Conservation (phyloP, 1,140 invertebrate species). For the Drosophila bocqueti region DNA sequence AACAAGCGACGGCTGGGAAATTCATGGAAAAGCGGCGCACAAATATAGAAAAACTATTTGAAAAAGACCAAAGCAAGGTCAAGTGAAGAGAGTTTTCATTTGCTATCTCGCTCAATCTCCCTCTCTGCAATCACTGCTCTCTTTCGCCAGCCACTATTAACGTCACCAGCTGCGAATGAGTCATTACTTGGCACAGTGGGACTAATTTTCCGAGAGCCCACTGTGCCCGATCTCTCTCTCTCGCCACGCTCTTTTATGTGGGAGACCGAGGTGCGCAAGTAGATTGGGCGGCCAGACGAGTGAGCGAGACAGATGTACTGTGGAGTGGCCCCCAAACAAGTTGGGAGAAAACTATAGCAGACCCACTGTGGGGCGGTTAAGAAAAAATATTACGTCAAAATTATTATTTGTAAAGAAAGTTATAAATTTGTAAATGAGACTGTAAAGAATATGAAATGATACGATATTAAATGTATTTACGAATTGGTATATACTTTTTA, state of each 20-base stretch:
- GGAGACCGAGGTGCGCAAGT: slow-evolving; percentile 63
- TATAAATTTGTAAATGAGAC: too few relatives aligned
- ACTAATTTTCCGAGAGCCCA: slow-evolving; percentile 36
- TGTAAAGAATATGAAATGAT: too few relatives aligned
- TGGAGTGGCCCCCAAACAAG: slow-evolving; percentile 29
- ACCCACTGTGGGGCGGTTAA: not conserved
- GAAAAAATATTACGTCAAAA: not conserved
- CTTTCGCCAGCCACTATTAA: slow-evolving; percentile 36
- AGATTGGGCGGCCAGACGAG: slow-evolving; percentile 29
- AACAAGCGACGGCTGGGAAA: slow-evolving; percentile 33
- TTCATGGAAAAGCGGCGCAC: slow-evolving; percentile 67
- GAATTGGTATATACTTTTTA: too few relatives aligned
- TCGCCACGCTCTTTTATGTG: slow-evolving; percentile 41
- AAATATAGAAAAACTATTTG: slow-evolving; percentile 72
- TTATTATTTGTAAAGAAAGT: not conserved
- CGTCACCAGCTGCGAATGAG: slow-evolving; percentile 65
- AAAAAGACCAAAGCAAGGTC: slow-evolving; percentile 81
- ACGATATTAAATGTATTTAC: too few relatives aligned
- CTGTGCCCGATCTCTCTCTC: slow-evolving; percentile 32
- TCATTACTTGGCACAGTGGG: slow-evolving; percentile 35
- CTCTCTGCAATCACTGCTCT: slow-evolving; percentile 14
- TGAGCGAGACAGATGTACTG: slow-evolving; percentile 20
- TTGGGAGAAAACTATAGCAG: slow-evolving; percentile 26
- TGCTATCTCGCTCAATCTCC: not conserved
- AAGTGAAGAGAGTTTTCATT: slow-evolving; percentile 47